These are phyloP conservation scores for Colistium nudipinnis DNA, from an alignment of 2,113 vertebrate genomes.

Conservation along the genomic window DNA sequence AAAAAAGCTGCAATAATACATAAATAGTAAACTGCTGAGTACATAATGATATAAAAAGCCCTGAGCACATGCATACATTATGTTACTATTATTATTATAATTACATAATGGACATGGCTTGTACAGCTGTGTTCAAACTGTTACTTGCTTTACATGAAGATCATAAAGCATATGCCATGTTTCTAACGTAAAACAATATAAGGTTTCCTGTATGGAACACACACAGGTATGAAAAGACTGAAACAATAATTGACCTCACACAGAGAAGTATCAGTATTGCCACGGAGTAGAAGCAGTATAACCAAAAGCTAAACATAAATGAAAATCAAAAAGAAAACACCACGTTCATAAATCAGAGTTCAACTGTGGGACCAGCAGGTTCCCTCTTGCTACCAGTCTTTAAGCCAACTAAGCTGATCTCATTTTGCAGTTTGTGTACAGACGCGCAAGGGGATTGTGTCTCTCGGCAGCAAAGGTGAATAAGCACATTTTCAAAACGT, in stretches of 20 bases:
- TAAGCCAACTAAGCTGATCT: background rate
- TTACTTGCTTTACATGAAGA: background rate
- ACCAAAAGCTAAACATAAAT: background rate
- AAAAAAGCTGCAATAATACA: too few species aligned
- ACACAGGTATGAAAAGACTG: background rate
- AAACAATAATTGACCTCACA: background rate
- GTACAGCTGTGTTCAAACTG: background rate
- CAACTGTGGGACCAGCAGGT: background rate
- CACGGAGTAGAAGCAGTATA: too few species aligned
- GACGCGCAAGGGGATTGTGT: background rate
- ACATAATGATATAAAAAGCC: conserved; percentile 43
- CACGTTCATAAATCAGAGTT: background rate
- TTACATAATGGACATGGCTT: conserved; percentile 29
- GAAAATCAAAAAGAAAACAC: background rate
- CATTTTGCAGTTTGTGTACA: background rate
- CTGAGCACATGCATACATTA: conserved; percentile 34
- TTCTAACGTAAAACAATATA: background rate
- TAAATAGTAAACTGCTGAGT: too few species aligned
- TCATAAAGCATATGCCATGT: background rate
- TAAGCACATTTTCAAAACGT: background rate
- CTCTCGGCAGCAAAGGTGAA: background rate
- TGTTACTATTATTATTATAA: conserved; percentile 49
- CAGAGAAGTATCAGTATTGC: background rate
- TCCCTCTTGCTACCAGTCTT: background rate
- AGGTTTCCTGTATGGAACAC: background rate